Percentiles rank a stretch among this genome's conserved stretches.
These are phyloP conservation scores for Phaethon lepturus DNA, from an alignment of 2,113 vertebrate genomes.

Conservation along the genomic window DNA sequence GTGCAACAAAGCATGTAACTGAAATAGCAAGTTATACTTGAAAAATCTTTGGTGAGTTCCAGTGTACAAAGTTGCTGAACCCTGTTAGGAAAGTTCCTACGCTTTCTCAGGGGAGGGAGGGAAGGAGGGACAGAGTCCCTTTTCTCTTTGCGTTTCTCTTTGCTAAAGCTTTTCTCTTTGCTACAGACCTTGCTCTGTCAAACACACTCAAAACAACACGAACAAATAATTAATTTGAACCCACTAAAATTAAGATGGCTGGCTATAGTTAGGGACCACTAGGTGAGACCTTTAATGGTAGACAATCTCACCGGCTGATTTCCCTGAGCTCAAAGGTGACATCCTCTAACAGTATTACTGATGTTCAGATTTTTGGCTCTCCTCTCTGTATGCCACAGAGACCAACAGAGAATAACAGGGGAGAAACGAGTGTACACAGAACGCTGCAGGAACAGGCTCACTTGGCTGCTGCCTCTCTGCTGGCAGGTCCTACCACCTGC, in stretches of 20 bases:
- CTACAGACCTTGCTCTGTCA: not conserved
- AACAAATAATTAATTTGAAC: not conserved
- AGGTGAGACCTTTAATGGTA: not conserved
- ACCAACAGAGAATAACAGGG: not conserved
- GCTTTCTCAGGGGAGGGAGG: not conserved
- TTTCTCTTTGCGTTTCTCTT: too few relatives aligned
- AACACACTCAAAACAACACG: not conserved
- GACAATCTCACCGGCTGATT: not conserved
- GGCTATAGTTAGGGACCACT: not conserved
- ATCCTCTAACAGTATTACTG: not conserved
- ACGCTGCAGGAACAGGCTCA: not conserved
- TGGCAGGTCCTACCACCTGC: fast-evolving
- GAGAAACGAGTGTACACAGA: fast-evolving
- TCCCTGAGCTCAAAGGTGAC: not conserved
- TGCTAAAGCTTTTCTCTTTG: not conserved
- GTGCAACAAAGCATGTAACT: fast-evolving
- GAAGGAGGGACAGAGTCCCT: not conserved
- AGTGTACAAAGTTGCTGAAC: not conserved
- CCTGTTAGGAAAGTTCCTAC: not conserved
- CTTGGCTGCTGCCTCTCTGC: not conserved
- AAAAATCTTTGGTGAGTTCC: not conserved
- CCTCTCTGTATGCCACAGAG: not conserved
- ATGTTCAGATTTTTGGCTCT: not conserved
- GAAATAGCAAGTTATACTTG: not conserved
- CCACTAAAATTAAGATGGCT: not conserved